Evolutionary conservation across 1,140 invertebrate species (phyloP), one percentile per base, ranked within the genome.

Genomic region (Papilio machaon): DNA sequence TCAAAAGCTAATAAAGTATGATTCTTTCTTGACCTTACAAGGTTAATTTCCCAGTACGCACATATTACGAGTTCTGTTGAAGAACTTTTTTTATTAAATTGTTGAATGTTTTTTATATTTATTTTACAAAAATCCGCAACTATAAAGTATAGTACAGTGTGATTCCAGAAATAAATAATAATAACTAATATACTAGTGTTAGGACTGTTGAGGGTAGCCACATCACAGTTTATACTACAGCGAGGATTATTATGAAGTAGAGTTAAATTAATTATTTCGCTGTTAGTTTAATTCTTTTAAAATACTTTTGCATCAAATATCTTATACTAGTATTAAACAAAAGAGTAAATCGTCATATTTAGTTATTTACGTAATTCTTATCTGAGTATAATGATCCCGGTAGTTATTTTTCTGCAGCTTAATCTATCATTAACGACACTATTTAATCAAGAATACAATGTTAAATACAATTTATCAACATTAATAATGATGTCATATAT

Each of bases 341-440:
- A 17, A 58, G n/a, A 19, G 64, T 67, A 30, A 67, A 67, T 67
- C 30, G 30, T 35, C 17, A 35, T 38, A 70, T 70, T 70, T 30
- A 30, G 23, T 30, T 70, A 70, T 70, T 70, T 70, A 38, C 11
- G 13, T 70, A 70, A 70, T 35, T 70, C 23, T 64, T 35, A 70
- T 70, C 64, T 70, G 13, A 64, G 23, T 30, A 64, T 64, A 64
- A 35, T 64, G 60, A 64, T 64, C 60, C 23, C 23, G 60, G 60
- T 11, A 70, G 64, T 70, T 35, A 35, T 35, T 70, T 67, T 30
- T 70, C 64, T 70, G 0, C 2, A 0, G 10, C 10, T 67, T 15
- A 67, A 35, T 67, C 23, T 30, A 35, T 67, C 64, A 70, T 35
- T 70, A 38, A 30, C 30, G 64, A 70, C 30, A 70, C 10, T 64